Conservation (phyloP, 2,888 invertebrate species). For the Apeira syringaria region DNA sequence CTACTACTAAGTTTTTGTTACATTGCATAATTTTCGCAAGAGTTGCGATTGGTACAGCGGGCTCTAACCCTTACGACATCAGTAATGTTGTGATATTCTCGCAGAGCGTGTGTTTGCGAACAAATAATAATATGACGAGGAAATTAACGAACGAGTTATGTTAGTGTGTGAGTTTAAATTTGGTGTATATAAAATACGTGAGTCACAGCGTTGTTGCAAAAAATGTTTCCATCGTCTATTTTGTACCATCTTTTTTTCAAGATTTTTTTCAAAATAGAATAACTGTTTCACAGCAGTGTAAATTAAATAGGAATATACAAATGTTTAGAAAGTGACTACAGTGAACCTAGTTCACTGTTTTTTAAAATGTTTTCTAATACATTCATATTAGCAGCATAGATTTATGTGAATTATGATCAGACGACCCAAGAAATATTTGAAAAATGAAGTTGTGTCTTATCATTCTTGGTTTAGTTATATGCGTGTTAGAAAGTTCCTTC, state of each 20-base stretch:
- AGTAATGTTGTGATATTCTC: slow-evolving; percentile 7
- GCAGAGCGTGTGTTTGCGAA: neutral
- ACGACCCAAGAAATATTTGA: neutral
- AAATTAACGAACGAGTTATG: neutral
- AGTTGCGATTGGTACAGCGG: neutral
- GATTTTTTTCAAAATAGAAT: too few relatives aligned
- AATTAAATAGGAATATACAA: too few relatives aligned
- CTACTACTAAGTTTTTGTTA: slow-evolving; percentile 7
- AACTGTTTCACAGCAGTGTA: too few relatives aligned
- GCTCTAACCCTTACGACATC: slow-evolving; percentile 2
- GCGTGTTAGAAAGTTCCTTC: slow-evolving; percentile 5
- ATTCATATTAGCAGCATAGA: too few relatives aligned
- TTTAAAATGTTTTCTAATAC: too few relatives aligned
- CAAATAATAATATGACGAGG: neutral
- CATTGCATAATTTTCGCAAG: slow-evolving; percentile 15
- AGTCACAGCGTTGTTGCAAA: too few relatives aligned
- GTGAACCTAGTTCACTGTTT: too few relatives aligned
- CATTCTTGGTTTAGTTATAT: slow-evolving; percentile 6
- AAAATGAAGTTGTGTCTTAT: slow-evolving; percentile 17
- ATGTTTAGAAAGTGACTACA: too few relatives aligned
- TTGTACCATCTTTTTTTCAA: too few relatives aligned
- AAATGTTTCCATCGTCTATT: too few relatives aligned
- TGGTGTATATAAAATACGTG: too few relatives aligned
- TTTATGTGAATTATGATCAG: neutral
- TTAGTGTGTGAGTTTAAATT: too few relatives aligned